Evolutionary conservation across 2,888 invertebrate species (phyloP), one percentile per base, ranked within the genome.

Genomic region (Euplagia quadripunctaria): DNA sequence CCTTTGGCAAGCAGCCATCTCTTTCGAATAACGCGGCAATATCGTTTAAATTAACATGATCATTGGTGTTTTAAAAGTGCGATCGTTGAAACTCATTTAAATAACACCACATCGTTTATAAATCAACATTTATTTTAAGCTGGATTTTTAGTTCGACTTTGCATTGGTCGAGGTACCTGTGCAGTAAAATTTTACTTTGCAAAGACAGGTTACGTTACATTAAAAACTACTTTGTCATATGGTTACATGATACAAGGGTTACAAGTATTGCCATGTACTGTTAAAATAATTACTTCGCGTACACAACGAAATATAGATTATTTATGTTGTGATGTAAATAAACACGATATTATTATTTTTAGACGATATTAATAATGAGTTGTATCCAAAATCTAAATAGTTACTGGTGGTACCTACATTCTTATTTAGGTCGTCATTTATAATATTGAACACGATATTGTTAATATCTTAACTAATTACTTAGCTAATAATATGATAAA

Each of bases 1-100:
- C 84, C 84, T 87, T 84, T 90, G 90, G 89, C 89, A 86, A 73
- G 70, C 82, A 67, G 88, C 89, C 90, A 90, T 86, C 85, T 86
- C 86, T 86, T 81, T 84, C 86, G 79, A 80, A 85, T 86, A 86
- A 83, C 86, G 85, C 79, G 75, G 82, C 77, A 74, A 82, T 83
- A 82, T 76, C 80, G 80, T 86, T 85, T 85, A 85, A 87, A 87
- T 88, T 85, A 85, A 87, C 86, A 87, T 87, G 83, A 82, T 86
- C 82, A 84, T 86, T 87, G 80, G 82, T 78, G 82, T 85, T 85
- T 84, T 85, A 81, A 80, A 80, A 83, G 81, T 85, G 81, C 80
- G 80, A 81, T 82, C 81, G 75, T 70, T 80, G 77, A 82, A 77
- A 79, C 77, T 80, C 75, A 78, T 84, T 83, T 79, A 75, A 78